Base-by-base conservation (phyloP, 2,797 vertebrate species). In the Morelia viridis region DNA sequence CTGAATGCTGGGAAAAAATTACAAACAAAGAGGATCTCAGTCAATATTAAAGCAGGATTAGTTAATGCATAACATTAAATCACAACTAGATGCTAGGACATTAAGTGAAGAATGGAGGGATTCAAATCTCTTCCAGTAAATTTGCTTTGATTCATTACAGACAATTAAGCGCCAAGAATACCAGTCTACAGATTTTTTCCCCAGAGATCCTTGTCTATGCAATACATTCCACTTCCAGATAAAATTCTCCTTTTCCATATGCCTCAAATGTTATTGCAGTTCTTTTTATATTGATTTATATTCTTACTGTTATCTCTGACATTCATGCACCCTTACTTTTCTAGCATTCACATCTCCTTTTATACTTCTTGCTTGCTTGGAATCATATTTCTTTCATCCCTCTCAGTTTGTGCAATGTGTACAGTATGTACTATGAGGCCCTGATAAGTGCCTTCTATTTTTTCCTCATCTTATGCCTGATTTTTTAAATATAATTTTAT, bases 1-100 rank as follows among this genome's bases (percentile, higher is more conserved):
- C 99, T 26, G 99, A 99, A 96, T 99, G 99, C 99, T 99, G 96
- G 28, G 61, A 96, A 91, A 86, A 95, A 95, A 95, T 83, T 80
- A 80, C 22, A 80, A 93, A 35, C 93, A 90, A 91, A 13, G 22
- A 80, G 22, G 96, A 93, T 94, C 94, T 88, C 57, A 12, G 0
- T 0, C 85, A 87, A 9, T 24, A 46, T 80, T 80, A 46, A 46
- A 22, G 0, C 76, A 46, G 9, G 76, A 46, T 46, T 80, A 9
- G 22, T 46, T 80, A 80, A 2, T 80, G 41, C 41, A 11, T 80
- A 76, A 76, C 31, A 80, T 24, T 80, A 46, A 80, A 46, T 46
- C 35, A 80, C 5, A 80, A 80, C 56, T 83, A 0, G 0, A 84
- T 22, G 17, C 3, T 1, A 31, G 56, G 15, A 35, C 80, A 28